Base-by-base conservation (phyloP, 2,888 invertebrate genomes). In the Chalcis sispes region DNA sequence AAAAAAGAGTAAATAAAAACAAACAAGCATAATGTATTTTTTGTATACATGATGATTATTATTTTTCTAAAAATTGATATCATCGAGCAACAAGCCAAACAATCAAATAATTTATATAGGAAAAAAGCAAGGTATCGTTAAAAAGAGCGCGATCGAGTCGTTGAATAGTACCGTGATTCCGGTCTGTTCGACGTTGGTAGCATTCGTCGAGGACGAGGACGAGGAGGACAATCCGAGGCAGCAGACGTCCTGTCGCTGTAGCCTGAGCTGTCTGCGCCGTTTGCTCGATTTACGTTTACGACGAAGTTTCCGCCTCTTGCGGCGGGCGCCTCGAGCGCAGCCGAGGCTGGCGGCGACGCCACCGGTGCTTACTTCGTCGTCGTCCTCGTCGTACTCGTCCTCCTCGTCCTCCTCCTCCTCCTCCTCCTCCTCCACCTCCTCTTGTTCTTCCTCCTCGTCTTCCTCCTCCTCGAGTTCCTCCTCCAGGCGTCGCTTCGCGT, bases 311-410 rank as follows among this genome's bases (percentile, higher is more conserved):
- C 82, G 76, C 77, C 79, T 76, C 77, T 78, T 78, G 69, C 76
- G 77, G 81, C 69, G 65, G 48, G 87, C 86, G 86, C 87, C 84
- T 84, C 87, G 86, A 83, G 86, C 89, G 85, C 85, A 87, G 84
- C 85, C 67, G 29, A 82, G 83, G 10, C 87, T 83, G 20, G 56
- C 3, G 4, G 18, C 2, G 1, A 13, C 46, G n/a, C 86, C 85
- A 29, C 59, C 59, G 67, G 29, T 2, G 8, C 18, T 32, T 4
- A 18, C 27, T 32, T 77, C 58, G 70, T 70, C 58, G n/a, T 52
- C 72, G 56, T 70, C 77, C 76, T 79, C 75, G 69, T 72, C 72
- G 20, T 72, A 64, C 7, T 77, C 77, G 8, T 69, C 59, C 1
- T 76, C 67, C 67, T 70, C 40, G 32, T 56, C 66, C 69, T 73